phyloP scores from a whole-genome alignment of 1,140 invertebrate species.

The Cephus cinctus region DNA sequence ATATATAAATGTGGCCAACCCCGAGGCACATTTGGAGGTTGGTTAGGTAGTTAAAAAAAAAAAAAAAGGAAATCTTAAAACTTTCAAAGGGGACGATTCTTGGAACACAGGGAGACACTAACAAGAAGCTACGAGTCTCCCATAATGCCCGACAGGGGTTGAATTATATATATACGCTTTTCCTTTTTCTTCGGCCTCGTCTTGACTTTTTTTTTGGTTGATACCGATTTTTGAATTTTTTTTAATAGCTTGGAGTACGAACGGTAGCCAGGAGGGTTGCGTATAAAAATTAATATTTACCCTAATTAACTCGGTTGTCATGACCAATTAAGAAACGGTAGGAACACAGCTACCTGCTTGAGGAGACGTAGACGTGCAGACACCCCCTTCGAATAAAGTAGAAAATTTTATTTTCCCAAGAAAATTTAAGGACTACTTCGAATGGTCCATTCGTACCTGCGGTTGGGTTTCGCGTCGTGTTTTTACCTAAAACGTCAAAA shows the following conservation, averaged over 20 bases:
- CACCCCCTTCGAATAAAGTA: conserved; percentile 28
- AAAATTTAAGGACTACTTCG: conserved; percentile 7
- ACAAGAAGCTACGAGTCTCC: conserved; percentile 1
- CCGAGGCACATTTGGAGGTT: no score
- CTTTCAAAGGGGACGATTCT: neutral
- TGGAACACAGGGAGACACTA: neutral
- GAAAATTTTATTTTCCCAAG: conserved; percentile 40
- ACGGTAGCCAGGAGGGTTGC: conserved; percentile 12
- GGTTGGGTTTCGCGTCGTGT: conserved; percentile 34
- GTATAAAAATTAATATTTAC: conserved; percentile 23
- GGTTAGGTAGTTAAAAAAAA: no score
- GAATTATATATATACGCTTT: neutral
- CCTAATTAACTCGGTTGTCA: conserved; percentile 12
- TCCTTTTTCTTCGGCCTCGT: neutral
- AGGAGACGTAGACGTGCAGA: conserved; percentile 1
- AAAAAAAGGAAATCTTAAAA: no score
- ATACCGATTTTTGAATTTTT: conserved; percentile 1
- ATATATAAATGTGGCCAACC: no score
- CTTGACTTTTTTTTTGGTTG: neutral
- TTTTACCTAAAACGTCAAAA: conserved; percentile 35
- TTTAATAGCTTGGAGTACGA: neutral
- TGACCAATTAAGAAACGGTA: conserved; percentile 10
- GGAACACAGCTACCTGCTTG: neutral
- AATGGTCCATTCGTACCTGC: conserved; percentile 15
- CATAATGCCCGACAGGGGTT: conserved; percentile 2